A percentile compares a stretch with the other conserved stretches of the same genome.
Conservation (phyloP, 2,113 vertebrate genomes). For the Sporophila hypoxantha region DNA sequence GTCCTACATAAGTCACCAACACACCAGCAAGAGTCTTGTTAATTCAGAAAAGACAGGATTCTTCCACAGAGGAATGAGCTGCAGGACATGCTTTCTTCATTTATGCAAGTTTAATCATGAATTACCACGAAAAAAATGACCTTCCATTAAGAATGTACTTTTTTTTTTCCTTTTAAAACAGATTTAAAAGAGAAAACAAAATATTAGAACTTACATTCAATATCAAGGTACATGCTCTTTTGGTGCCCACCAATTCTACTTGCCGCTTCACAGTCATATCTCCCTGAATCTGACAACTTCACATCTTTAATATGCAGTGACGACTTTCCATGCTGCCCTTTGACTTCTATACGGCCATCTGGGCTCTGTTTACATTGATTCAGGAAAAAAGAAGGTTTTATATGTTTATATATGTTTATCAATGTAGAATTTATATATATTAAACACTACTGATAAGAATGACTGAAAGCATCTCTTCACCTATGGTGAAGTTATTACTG, state of each 20-base stretch:
- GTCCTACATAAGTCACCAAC: neutral
- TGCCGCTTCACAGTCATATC: constrained; percentile 95
- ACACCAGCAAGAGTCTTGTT: neutral
- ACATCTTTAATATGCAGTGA: constrained; percentile 88
- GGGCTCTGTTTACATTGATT: constrained; percentile 76
- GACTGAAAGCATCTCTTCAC: neutral
- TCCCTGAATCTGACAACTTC: constrained; percentile 84
- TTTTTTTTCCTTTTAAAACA: neutral
- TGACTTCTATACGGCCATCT: constrained; percentile 89
- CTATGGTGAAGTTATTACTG: neutral
- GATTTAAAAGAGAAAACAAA: constrained; percentile 20
- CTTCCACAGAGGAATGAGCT: neutral
- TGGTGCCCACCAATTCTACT: constrained; percentile 94
- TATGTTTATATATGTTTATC: constrained; percentile 1
- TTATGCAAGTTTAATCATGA: neutral
- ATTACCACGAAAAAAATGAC: neutral
- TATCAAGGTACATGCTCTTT: constrained; percentile 97
- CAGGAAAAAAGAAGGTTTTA: constrained; percentile 43
- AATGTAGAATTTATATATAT: constrained; percentile 8
- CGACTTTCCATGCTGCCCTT: constrained; percentile 85
- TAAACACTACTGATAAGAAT: constrained; percentile 2
- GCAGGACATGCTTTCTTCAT: neutral
- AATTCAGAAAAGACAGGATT: neutral
- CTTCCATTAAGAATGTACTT: constrained; percentile 18
- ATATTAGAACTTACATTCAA: constrained; percentile 84